Evolutionary conservation across 2,888 invertebrate species (phyloP).

Genomic region (Gymnocheta viridis): DNA sequence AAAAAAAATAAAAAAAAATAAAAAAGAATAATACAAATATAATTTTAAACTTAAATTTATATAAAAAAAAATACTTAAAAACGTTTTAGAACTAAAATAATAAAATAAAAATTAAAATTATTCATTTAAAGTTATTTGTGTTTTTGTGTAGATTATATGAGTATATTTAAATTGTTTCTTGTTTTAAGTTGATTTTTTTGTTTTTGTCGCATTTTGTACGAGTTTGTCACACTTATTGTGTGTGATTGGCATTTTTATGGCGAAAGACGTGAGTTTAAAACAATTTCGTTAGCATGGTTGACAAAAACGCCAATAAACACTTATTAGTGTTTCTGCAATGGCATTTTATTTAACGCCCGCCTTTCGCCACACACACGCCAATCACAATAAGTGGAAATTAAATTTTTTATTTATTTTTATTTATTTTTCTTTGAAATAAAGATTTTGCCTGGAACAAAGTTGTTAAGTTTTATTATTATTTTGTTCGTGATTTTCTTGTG

Average conservation of each 20-base stretch:
- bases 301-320: no score
- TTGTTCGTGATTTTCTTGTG: constrained; percentile 33
- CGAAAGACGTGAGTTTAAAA: no score
- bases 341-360: no score
- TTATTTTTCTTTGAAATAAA: constrained; percentile 7
- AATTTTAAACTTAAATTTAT: constrained; percentile 29
- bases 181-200: constrained; percentile 10
- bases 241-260: no score
- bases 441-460: not conserved
- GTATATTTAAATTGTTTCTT: constrained; percentile 57
- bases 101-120: constrained; percentile 20
- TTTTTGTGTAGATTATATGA: constrained; percentile 49
- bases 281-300: no score
- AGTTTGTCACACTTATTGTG: no score
- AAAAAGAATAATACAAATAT: constrained; percentile 57
- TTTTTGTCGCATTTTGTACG: constrained; percentile 48
- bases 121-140: constrained; percentile 15
- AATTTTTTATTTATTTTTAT: not conserved
- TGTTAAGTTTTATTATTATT: not conserved
- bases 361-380: no score
- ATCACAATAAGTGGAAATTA: no score
- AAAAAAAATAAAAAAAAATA: constrained; percentile 55
- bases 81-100: not conserved
- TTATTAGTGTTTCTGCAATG: no score
- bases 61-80: constrained; percentile 18